A percentile compares a stretch with the other conserved stretches of the same genome.
Conservation (phyloP, 2,797 vertebrate species). For the Ficedula albicollis region DNA sequence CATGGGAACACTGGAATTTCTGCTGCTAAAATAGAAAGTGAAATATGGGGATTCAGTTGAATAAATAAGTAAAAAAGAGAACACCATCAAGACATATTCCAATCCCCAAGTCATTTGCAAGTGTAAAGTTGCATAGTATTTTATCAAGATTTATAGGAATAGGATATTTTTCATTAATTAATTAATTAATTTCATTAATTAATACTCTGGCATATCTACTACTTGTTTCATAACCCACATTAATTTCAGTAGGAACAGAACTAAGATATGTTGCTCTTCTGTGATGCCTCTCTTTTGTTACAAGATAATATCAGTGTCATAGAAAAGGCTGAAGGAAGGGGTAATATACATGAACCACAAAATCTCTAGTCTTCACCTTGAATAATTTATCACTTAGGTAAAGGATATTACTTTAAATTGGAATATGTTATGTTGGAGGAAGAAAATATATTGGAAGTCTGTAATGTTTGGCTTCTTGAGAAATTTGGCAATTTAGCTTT, state of each 20-base stretch:
- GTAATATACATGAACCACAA: background rate
- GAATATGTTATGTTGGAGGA: background rate
- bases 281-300: background rate
- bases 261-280: background rate
- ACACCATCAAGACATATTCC: background rate
- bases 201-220: background rate
- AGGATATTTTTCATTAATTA: background rate
- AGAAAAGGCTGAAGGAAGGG: background rate
- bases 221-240: background rate
- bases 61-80: background rate
- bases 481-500: background rate
- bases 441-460: background rate
- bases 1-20: background rate
- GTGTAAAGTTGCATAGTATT: background rate
- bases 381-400: background rate
- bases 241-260: background rate
- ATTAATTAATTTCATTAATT: background rate
- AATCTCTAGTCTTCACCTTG: background rate
- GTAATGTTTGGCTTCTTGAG: background rate
- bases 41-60: background rate
- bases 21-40: background rate
- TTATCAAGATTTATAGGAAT: background rate
- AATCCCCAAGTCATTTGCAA: background rate
- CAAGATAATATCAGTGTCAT: background rate
- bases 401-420: background rate